Conservation (phyloP, 2,888 invertebrate species). For the Bugulina stolonifera region DNA sequence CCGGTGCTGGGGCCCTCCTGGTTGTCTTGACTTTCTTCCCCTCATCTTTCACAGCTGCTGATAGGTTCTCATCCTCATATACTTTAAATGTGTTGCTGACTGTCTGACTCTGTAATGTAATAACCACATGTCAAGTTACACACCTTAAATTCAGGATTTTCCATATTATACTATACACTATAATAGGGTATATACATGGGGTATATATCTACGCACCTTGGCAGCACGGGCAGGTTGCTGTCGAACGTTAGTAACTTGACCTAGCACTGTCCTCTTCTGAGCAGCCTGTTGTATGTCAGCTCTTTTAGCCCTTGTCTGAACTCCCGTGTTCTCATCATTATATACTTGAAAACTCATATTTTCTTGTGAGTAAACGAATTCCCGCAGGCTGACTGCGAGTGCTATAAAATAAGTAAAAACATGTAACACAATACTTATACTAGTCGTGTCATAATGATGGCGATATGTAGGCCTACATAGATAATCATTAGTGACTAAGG, state of each 20-base stretch:
- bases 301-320: neutral
- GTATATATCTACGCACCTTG: neutral
- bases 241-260: neutral
- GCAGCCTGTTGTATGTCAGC: neutral
- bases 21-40: neutral
- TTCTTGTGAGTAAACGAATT: neutral
- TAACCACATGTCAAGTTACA: too few species aligned
- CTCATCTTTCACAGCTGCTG: neutral
- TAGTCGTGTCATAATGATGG: too few species aligned
- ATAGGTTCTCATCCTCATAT: neutral
- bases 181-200: too few species aligned
- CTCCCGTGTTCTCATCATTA: neutral
- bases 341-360: constrained; percentile 1
- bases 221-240: constrained; percentile 4
- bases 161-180: too few species aligned
- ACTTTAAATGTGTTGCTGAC: constrained; percentile 15
- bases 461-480: too few species aligned
- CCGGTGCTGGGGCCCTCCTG: neutral
- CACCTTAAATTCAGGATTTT: too few species aligned
- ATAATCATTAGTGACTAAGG: too few species aligned
- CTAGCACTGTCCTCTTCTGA: neutral
- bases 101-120: too few species aligned
- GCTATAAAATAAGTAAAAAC: neutral
- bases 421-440: too few species aligned
- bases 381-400: neutral